Evolutionary conservation across 2,888 invertebrate species (phyloP).

Genomic region (Acanthoscelides obtectus): DNA sequence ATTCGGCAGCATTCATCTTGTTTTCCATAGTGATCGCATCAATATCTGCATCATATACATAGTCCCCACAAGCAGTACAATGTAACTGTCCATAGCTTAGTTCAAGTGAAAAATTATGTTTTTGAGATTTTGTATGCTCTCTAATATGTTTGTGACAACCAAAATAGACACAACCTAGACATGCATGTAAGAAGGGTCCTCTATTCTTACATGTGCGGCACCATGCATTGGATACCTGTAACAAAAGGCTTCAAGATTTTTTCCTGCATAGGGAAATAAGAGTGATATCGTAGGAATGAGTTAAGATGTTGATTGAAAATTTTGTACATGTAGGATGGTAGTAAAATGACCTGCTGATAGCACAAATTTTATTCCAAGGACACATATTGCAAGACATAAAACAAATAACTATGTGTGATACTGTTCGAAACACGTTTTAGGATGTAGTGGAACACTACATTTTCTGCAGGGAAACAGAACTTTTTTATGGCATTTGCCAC

Average conservation of each 20-base stretch:
- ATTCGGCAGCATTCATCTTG: constrained; percentile 38
- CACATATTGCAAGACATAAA: too few relatives aligned
- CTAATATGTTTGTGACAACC: constrained; percentile 88
- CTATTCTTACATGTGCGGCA: constrained; percentile 79
- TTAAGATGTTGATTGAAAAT: too few relatives aligned
- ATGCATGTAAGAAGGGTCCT: constrained; percentile 77
- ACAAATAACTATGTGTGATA: too few relatives aligned
- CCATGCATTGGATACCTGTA: constrained; percentile 28
- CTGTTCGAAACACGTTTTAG: too few relatives aligned
- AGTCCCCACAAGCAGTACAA: constrained; percentile 88
- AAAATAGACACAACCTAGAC: constrained; percentile 89
- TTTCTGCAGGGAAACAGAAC: too few relatives aligned
- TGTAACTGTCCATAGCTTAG: constrained; percentile 83
- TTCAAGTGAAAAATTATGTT: constrained; percentile 83
- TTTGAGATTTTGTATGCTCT: constrained; percentile 75
- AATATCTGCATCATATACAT: constrained; percentile 62
- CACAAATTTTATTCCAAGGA: too few relatives aligned
- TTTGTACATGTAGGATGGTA: too few relatives aligned
- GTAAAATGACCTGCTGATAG: too few relatives aligned
- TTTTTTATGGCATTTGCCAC: too few relatives aligned
- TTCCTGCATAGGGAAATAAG: too few relatives aligned
- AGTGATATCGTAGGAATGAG: too few relatives aligned
- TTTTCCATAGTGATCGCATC: constrained; percentile 40
- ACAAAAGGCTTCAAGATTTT: not conserved
- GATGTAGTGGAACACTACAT: too few relatives aligned